Conservation (phyloP, 2,797 vertebrate species). For the Pantherophis vulpinus region DNA sequence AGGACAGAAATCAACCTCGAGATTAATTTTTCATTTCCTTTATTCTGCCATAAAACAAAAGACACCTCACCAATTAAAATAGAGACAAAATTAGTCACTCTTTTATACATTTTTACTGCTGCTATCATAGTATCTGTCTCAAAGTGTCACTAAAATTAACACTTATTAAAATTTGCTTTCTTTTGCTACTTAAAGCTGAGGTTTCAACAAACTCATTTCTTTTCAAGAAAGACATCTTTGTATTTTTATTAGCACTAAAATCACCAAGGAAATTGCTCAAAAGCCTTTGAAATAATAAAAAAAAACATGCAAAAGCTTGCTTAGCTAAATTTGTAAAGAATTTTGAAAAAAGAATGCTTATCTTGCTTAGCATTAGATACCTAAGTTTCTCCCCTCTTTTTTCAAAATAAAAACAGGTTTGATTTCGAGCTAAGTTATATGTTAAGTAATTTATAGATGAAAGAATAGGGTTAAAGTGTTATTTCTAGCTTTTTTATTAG, state of each 20-base stretch:
- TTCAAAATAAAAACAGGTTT: slow-evolving; percentile 30
- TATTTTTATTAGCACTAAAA: not conserved
- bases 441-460: slow-evolving; percentile 36
- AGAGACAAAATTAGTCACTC: slow-evolving; percentile 55
- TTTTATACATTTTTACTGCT: slow-evolving; percentile 49
- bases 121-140: slow-evolving; percentile 20
- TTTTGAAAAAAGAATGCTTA: not conserved
- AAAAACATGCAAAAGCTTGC: not conserved
- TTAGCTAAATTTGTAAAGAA: slow-evolving; percentile 1
- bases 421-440: slow-evolving; percentile 33
- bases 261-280: slow-evolving; percentile 15
- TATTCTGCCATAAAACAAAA: slow-evolving; percentile 39
- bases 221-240: not conserved
- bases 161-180: slow-evolving; percentile 10
- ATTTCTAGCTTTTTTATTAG: slow-evolving; percentile 18
- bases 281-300: slow-evolving; percentile 14
- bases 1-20: slow-evolving; percentile 55
- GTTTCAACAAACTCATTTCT: not conserved
- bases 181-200: not conserved
- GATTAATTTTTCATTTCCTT: slow-evolving; percentile 64
- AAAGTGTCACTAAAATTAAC: slow-evolving; percentile 22
- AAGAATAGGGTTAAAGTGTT: slow-evolving; percentile 5
- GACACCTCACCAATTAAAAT: slow-evolving; percentile 50
- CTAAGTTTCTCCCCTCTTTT: not conserved
- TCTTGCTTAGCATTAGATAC: not conserved